Base-by-base conservation (phyloP, 2,888 invertebrate genomes). In the Athalia circularis region DNA sequence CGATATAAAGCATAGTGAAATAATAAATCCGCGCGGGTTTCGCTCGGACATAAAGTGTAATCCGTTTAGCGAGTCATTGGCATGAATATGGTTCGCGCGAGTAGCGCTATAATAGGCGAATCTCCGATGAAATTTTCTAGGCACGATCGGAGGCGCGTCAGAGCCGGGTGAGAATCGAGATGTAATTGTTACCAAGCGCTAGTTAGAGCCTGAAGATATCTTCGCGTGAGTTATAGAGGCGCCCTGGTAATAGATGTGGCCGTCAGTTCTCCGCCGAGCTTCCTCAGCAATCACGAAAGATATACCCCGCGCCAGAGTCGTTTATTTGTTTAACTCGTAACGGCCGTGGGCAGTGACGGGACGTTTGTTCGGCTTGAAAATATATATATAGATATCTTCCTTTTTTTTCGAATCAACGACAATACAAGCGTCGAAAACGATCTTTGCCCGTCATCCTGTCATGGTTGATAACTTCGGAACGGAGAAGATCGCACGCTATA, bases 281-380 rank as follows among this genome's bases (percentile, higher is more conserved):
- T 86, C 83, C 85, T 85, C 84, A 82, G 83, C 86, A 83, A 87
- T 87, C 86, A 86, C 83, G 85, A 84, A 84, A 82, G 84, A 87
- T 29, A 29, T 29, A 29, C 29, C 84, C 13, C 9, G 9, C 11
- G 65, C 48, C 48, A 84, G 81, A 83, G 84, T 87, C 86, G 85
- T 87, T 87, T 87, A 87, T 87, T 87, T 85, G 83, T 75, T 62
- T 29, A 64, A 64, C 75, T 61, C 48, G 6, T 8, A 7, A 29
- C 62, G 64, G 43, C 64, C 75, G 75, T 64, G 62, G 75, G 75
- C 75, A 75, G 75, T 83, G 86, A 85, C 84, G 83, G 83, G 81
- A 81, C 80, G 81, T 77, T 84, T 85, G 83, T 82, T 82, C 75
- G 75, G 75, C 48, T 52, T 3, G n/a, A 64, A 43, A 62, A 54